Evolutionary conservation across 2,113 vertebrate genomes (phyloP), one percentile per base, ranked within the genome.

Genomic region (Brevimyrus niger): DNA sequence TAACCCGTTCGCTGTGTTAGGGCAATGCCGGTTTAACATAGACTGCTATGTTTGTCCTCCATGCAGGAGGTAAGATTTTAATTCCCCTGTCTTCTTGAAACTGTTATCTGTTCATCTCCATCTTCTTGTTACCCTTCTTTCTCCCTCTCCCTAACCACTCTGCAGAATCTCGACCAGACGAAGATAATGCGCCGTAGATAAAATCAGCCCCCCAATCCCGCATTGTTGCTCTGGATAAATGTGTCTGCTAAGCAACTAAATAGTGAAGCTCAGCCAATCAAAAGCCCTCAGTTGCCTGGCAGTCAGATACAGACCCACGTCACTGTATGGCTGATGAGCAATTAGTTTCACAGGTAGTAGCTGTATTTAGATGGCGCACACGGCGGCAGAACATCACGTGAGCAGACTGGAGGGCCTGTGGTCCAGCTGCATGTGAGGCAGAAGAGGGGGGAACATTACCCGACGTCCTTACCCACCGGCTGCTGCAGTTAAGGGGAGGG

Each of bases 281-380:
- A 38, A 69, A 35, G 10, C 27, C 42, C 86, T 35, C 51, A 42
- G 31, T n/a, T 23, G 85, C 87, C 53, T 61, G 35, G 51, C 61
- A 69, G 87, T 88, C 87, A 61, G 87, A 88, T 88, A 48, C 42
- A 88, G 87, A 73, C 42, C 76, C 19, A 53, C 76, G 38, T 53
- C 44, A 69, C 73, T 6, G 73, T 53, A 11, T 53, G 27, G 38
- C 53, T 42, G 80, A 85, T 89, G 76, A 85, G 50, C 80, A 89
- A 89, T 89, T 89, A 84, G 76, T 84, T 61, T 46, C 35, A 15
- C 48, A 31, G 17, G 35, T 51, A 58, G 90, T 84, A 73, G 89
- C 89, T 89, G 89, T 90, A 88, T 93, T 93, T 92, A 92, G 90
- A 92, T 92, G 92, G 92, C 38, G 90, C 90, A 92, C 89, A 76